A percentile compares a stretch with the other conserved stretches of the same genome.
Conservation (phyloP, 2,797 vertebrate genomes). For the Alauda arvensis region DNA sequence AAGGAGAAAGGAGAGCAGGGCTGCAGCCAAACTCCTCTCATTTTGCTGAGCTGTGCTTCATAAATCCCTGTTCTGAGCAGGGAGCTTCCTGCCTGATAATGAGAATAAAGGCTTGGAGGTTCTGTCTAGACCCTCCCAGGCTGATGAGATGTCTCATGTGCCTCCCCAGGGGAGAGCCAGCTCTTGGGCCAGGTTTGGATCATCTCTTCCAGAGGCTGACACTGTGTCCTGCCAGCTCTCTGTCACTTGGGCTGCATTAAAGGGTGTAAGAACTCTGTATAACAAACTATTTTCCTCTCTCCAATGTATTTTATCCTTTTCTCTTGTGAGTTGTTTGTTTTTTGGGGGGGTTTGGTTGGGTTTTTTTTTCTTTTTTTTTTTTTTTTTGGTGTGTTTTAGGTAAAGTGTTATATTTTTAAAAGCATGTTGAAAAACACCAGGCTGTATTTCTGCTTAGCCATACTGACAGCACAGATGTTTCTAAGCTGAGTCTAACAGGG, state of each 20-base stretch:
- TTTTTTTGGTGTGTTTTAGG: not conserved
- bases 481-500: not conserved
- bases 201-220: not conserved
- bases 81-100: not conserved
- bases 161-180: not conserved
- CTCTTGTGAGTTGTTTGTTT: not conserved
- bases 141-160: not conserved
- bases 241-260: not conserved
- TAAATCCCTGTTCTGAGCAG: constrained; percentile 7
- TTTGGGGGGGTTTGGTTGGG: too few species aligned
- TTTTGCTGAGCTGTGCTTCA: constrained; percentile 14
- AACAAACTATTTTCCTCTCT: not conserved
- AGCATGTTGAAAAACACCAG: not conserved
- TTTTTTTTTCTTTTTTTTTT: accelerated
- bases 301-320: not conserved
- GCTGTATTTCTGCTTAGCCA: not conserved
- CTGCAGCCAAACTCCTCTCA: constrained; percentile 21
- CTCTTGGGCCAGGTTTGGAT: not conserved
- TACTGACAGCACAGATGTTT: not conserved
- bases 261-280: accelerated
- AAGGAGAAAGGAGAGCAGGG: not conserved
- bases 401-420: not conserved
- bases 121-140: not conserved
- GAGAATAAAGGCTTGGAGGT: not conserved
- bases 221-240: not conserved